Evolutionary conservation across 1,140 invertebrate species (phyloP).

Genomic region (Bombus polaris): DNA sequence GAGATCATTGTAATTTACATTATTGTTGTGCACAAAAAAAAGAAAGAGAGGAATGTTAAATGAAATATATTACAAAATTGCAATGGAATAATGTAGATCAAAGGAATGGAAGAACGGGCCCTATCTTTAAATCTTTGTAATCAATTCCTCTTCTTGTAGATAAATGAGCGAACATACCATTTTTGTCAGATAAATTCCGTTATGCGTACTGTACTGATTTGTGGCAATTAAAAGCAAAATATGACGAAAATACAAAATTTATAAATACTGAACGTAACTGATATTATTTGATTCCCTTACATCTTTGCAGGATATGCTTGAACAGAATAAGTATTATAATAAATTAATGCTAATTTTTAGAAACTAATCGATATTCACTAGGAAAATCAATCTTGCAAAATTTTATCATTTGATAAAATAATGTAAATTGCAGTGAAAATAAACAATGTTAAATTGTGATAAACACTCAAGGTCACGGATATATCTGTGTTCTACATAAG

Average conservation of each 20-base stretch:
- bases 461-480: not conserved
- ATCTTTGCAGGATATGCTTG: not conserved
- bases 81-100: not conserved
- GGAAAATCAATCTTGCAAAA: too few relatives aligned
- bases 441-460: not conserved
- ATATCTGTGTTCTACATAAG: not conserved
- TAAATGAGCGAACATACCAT: slow-evolving; percentile 21
- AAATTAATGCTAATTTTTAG: not conserved
- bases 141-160: slow-evolving; percentile 37
- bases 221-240: slow-evolving; percentile 28
- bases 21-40: not conserved
- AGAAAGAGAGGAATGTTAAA: too few relatives aligned
- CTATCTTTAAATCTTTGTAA: slow-evolving; percentile 52
- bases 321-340: not conserved
- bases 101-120: slow-evolving; percentile 1
- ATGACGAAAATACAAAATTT: slow-evolving; percentile 35
- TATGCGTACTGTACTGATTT: slow-evolving; percentile 52
- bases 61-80: too few relatives aligned
- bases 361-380: not conserved
- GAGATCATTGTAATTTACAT: not conserved
- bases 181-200: slow-evolving; percentile 50
- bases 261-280: not conserved
- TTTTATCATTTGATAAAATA: too few relatives aligned
- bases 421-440: too few relatives aligned
- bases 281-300: not conserved